Evolutionary conservation across 2,888 invertebrate genomes (phyloP), one percentile per base, ranked within the genome.

Genomic region (Drosophila mimica): DNA sequence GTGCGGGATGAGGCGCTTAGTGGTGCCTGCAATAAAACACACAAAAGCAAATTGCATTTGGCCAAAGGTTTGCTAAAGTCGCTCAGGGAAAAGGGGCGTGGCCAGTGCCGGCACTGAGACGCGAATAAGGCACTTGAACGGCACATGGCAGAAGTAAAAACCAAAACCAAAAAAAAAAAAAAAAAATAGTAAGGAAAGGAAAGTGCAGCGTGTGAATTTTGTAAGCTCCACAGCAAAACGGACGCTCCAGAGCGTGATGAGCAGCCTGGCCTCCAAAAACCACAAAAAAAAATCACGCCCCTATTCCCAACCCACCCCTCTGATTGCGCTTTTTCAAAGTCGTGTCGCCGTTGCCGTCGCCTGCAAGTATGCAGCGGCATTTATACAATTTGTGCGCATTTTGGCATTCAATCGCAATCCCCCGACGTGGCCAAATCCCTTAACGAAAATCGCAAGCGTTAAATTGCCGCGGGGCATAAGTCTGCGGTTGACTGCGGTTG

Each of bases 31-130:
- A 81, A 81, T 74, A 64, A 73, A 73, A 73, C 66, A 83, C 77
- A 82, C 79, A 79, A 75, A 79, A 85, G 88, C 81, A 83, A 83
- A 88, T 85, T 88, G 88, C 85, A 85, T 85, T 84, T 88, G 78
- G 70, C 64, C 70, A 69, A 63, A 68, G 65, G 54, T 65, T 72
- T 73, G 31, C 49, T 30, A 43, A 25, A 57, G 43, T 15, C 31
- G 48, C n/a, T n/a, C 34, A 20, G 34, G n/a, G 13, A 31, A 43
- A 36, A 31, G 33, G 40, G 52, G 11, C 36, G 52, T 60, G 49
- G 17, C 49, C 30, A 13, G 56, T 2, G 40, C 30, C 33, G 7
- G 48, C 33, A 38, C 57, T 33, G 56, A 66, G 64, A 54, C 38
- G 72, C 61, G 61, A 31, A 40, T 53, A 40, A 61, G 53, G 53